phyloP scores from a whole-genome alignment of 2,888 invertebrate species.

The Pterostichus madidus region DNA sequence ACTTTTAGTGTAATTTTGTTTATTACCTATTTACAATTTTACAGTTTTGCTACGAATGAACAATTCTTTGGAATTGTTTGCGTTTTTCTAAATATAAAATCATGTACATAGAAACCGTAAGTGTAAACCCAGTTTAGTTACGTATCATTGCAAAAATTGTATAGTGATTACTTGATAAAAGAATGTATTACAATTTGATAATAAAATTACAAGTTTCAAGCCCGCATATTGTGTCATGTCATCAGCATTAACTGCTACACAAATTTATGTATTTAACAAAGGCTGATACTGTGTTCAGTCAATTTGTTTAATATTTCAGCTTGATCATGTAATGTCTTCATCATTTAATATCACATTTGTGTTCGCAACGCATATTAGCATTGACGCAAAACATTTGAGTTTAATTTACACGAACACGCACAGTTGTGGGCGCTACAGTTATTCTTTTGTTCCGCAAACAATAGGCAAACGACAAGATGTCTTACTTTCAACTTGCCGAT shows the following conservation, averaged over 20 bases:
- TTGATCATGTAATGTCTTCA: conserved; percentile 27
- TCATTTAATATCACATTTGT: conserved; percentile 42
- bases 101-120: too few species aligned
- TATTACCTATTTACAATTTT: too few species aligned
- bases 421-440: conserved; percentile 15
- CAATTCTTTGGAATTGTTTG: too few species aligned
- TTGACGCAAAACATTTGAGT: conserved; percentile 36
- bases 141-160: too few species aligned
- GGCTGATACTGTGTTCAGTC: neutral
- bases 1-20: too few species aligned
- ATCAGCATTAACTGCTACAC: neutral
- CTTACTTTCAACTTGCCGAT: conserved; percentile 41
- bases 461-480: conserved; percentile 37
- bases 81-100: too few species aligned
- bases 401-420: conserved; percentile 27
- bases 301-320: conserved; percentile 23
- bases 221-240: conserved; percentile 7
- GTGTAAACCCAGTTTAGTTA: too few species aligned
- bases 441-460: conserved; percentile 42
- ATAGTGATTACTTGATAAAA: too few species aligned
- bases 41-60: too few species aligned
- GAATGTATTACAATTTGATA: neutral
- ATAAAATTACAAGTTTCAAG: conserved; percentile 8
- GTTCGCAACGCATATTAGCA: conserved; percentile 38
- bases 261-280: conserved; percentile 28